These are phyloP conservation scores for Diaphora mendica DNA, from an alignment of 2,888 invertebrate species.

Conservation along the genomic window DNA sequence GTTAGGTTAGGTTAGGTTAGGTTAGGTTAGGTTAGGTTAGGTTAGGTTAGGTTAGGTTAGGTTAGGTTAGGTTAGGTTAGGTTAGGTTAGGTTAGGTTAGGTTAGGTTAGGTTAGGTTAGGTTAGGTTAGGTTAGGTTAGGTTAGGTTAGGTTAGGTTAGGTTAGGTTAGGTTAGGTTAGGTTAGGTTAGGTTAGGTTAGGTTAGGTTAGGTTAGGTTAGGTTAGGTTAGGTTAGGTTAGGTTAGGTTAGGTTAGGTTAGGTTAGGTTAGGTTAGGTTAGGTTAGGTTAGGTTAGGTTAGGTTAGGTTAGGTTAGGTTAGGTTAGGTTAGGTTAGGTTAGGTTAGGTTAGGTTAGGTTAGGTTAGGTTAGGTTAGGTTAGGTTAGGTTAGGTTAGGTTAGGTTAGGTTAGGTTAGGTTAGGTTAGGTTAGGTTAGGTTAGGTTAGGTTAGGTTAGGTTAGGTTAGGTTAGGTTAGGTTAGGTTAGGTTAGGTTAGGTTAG, in stretches of 20 bases:
- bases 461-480: conserved; percentile 37
- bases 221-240: too few relatives aligned
- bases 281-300: conserved; percentile 33
- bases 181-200: conserved; percentile 28
- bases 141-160: conserved; percentile 10
- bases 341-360: conserved; percentile 29
- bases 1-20: conserved; percentile 30
- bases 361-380: conserved; percentile 29
- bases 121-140: conserved; percentile 10
- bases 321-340: conserved; percentile 40
- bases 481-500: conserved; percentile 35
- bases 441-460: conserved; percentile 35
- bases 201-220: conserved; percentile 21
- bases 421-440: conserved; percentile 36
- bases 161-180: conserved; percentile 20
- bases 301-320: conserved; percentile 33
- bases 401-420: conserved; percentile 34
- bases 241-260: conserved; percentile 29
- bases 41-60: conserved; percentile 10
- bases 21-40: conserved; percentile 10
- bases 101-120: conserved; percentile 10
- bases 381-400: conserved; percentile 30
- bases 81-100: conserved; percentile 10
- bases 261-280: conserved; percentile 34
- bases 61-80: conserved; percentile 10